Evolutionary conservation across 2,888 invertebrate species (phyloP).

Genomic region (Gisinianus flammeolus): DNA sequence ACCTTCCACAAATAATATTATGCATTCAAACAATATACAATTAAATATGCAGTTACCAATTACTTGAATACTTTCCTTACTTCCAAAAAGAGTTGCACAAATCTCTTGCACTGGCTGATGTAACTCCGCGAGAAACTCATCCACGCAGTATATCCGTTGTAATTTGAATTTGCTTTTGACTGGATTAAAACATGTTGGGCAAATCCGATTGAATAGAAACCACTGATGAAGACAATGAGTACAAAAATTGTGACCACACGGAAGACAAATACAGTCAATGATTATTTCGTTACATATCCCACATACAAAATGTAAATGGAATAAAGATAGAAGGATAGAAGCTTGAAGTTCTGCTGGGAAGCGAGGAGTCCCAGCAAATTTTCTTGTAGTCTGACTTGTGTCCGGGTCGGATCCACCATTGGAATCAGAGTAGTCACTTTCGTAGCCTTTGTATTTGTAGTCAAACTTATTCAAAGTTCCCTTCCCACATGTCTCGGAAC

Average conservation of each 20-base stretch:
- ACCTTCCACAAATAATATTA: background rate
- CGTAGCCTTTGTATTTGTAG: no score
- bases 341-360: slow-evolving; percentile 31
- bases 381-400: no score
- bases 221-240: slow-evolving; percentile 27
- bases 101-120: slow-evolving; percentile 18
- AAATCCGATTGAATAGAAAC: background rate
- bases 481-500: no score
- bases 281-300: slow-evolving; percentile 34
- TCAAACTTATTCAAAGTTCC: no score
- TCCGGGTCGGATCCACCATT: no score
- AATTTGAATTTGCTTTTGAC: background rate
- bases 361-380: no score
- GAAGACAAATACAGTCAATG: slow-evolving; percentile 35
- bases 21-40: background rate
- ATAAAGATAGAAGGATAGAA: slow-evolving; percentile 21
- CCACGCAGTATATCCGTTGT: slow-evolving; percentile 32
- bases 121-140: slow-evolving; percentile 34
- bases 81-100: slow-evolving; percentile 18
- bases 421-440: no score
- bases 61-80: slow-evolving; percentile 8
- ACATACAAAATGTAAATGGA: slow-evolving; percentile 33
- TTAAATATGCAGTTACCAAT: background rate
- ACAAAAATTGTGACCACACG: slow-evolving; percentile 39
- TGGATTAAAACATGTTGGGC: slow-evolving; percentile 19